Percentiles rank a stretch among this genome's conserved stretches.
phyloP scores from a whole-genome alignment of 2,797 vertebrate species.

The Ctenosaura bakeri region DNA sequence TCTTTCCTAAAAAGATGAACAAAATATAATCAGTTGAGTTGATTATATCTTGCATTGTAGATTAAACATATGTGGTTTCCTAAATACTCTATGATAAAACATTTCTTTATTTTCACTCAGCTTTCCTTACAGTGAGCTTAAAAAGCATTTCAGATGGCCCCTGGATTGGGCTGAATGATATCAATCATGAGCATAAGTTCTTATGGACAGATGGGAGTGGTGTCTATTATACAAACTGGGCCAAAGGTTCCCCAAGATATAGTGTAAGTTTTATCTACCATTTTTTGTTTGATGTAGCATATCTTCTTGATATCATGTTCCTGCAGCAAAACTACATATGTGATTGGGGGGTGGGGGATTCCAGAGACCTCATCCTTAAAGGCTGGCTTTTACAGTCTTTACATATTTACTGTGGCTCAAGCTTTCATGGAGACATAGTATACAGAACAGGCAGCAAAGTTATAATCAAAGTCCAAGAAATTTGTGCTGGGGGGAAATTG shows the following conservation, averaged over 20 bases:
- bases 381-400: too few relatives aligned
- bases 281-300: neutral
- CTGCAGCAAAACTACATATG: neutral
- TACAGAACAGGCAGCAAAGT: neutral
- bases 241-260: conserved; percentile 85
- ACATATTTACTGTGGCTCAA: too few relatives aligned
- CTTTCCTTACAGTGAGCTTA: conserved; percentile 89
- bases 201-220: conserved; percentile 92
- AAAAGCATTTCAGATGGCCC: conserved; percentile 75
- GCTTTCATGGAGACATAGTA: neutral
- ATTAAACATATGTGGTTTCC: neutral
- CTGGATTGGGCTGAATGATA: conserved; percentile 93
- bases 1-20: neutral
- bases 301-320: neutral
- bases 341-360: too few relatives aligned
- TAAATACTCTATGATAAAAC: neutral
- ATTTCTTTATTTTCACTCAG: conserved; percentile 74
- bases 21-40: neutral
- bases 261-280: neutral
- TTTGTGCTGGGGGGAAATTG: neutral
- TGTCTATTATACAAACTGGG: conserved; percentile 92
- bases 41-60: neutral
- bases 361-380: too few relatives aligned
- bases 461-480: neutral
- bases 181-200: conserved; percentile 89